Evolutionary conservation across 2,888 invertebrate species (phyloP).

Genomic region (Athripsodes cinereus): DNA sequence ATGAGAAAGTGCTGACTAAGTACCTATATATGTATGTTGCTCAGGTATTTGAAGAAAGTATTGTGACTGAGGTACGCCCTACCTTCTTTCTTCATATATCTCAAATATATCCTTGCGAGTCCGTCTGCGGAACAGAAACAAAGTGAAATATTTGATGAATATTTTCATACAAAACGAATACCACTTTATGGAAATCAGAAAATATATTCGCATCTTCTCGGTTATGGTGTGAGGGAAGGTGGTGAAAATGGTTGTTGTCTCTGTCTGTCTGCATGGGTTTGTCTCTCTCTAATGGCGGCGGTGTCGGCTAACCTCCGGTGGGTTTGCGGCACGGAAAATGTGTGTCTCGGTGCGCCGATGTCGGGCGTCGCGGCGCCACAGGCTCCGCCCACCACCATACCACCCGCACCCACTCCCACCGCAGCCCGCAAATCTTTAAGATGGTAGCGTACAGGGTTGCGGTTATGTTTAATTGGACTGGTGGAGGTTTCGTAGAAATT

Average conservation of each 20-base stretch:
- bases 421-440: conserved; percentile 11
- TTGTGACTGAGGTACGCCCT: not conserved
- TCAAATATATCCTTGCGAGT: not conserved
- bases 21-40: not conserved
- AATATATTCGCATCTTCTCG: conserved; percentile 11
- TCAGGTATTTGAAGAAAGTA: not conserved
- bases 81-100: not conserved
- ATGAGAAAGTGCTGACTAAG: no score
- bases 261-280: conserved; percentile 38
- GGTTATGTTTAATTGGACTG: conserved; percentile 16
- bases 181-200: not conserved
- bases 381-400: conserved; percentile 29
- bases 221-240: conserved; percentile 18
- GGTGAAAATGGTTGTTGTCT: conserved; percentile 24
- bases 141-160: no score
- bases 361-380: conserved; percentile 34
- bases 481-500: conserved; percentile 1
- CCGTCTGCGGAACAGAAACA: not conserved
- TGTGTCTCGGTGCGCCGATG: conserved; percentile 54
- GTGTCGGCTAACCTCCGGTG: conserved; percentile 52
- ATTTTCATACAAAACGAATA: not conserved
- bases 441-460: conserved; percentile 14
- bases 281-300: conserved; percentile 39
- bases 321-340: conserved; percentile 55
- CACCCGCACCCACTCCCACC: conserved; percentile 19